These are phyloP conservation scores for Jordanella pulchra DNA, from an alignment of 2,797 vertebrate genomes.

Conservation along the genomic window DNA sequence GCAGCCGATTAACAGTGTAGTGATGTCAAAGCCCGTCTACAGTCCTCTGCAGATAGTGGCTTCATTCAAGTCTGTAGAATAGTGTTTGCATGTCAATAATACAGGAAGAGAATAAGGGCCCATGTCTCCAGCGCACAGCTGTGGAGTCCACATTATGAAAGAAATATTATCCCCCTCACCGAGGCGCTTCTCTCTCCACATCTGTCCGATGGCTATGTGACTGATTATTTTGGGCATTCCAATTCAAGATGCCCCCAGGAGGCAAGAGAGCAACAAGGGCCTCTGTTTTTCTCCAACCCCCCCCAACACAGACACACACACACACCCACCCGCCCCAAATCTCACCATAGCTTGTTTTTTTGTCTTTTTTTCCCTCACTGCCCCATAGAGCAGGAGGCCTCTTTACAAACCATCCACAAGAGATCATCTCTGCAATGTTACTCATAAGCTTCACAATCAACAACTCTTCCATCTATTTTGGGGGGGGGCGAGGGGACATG, in stretches of 20 bases:
- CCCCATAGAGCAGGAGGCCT: conserved; percentile 69
- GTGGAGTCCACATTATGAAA: conserved; percentile 73
- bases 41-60: conserved; percentile 60
- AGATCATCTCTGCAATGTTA: conserved; percentile 77
- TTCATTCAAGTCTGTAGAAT: conserved; percentile 66
- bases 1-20: conserved; percentile 69
- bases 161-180: conserved; percentile 75
- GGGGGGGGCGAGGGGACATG: conserved; percentile 48
- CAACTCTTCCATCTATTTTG: conserved; percentile 72
- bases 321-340: neutral
- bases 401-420: conserved; percentile 73
- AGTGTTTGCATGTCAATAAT: conserved; percentile 73
- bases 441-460: conserved; percentile 77
- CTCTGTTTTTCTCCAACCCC: conserved; percentile 59
- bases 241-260: conserved; percentile 75
- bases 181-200: conserved; percentile 69
- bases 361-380: conserved; percentile 22
- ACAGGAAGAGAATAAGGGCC: conserved; percentile 57
- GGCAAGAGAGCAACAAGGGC: conserved; percentile 74
- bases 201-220: conserved; percentile 76
- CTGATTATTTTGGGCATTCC: conserved; percentile 78
- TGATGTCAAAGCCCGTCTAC: conserved; percentile 53
- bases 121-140: conserved; percentile 80
- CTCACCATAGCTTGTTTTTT: conserved; percentile 56
- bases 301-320: no score